These are phyloP conservation scores for Macropis europaea DNA, from an alignment of 2,888 invertebrate genomes.

Conservation along the genomic window DNA sequence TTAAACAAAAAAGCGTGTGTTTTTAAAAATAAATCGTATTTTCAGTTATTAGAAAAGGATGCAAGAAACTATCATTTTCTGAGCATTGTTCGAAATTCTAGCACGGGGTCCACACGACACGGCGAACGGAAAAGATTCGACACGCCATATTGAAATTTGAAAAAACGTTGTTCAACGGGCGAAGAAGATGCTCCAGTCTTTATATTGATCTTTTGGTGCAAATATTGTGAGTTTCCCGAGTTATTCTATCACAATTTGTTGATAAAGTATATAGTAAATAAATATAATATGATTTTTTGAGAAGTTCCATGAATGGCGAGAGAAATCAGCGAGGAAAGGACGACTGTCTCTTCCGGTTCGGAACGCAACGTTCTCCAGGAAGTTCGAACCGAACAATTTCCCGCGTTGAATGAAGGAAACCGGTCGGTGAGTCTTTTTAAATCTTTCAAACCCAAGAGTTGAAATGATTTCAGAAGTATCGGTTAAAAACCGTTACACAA, in stretches of 20 bases:
- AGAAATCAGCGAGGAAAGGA: neutral
- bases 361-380: neutral
- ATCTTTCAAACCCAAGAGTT: neutral
- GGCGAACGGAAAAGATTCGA: neutral
- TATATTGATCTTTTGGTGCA: neutral
- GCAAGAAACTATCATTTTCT: neutral
- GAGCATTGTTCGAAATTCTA: neutral
- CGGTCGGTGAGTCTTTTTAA: neutral
- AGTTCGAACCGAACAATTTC: neutral
- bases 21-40: too few relatives aligned
- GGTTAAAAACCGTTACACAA: too few relatives aligned
- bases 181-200: neutral
- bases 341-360: neutral
- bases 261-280: neutral
- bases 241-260: neutral
- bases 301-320: neutral
- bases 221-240: neutral
- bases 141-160: constrained; percentile 12
- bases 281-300: neutral
- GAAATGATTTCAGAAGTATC: too few relatives aligned
- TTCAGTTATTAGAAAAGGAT: too few relatives aligned
- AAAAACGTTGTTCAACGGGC: neutral
- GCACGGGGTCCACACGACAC: neutral
- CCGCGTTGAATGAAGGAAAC: neutral
- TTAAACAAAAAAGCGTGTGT: too few relatives aligned